Evolutionary conservation across 2,888 invertebrate species (phyloP).

Genomic region (Euspilapteryx auroguttella): DNA sequence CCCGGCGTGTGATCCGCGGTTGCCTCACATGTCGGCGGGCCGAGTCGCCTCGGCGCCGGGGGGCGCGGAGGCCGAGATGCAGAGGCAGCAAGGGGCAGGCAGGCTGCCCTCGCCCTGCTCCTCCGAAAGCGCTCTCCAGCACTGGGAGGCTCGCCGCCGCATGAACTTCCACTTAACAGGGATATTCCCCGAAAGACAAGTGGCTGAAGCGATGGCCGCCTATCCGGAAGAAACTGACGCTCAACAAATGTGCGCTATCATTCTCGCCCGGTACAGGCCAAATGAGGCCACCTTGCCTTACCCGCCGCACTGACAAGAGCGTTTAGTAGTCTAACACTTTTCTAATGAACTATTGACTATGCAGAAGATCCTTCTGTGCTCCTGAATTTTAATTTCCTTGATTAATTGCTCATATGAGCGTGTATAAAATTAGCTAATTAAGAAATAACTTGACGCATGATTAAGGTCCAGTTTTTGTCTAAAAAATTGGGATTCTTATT

Average conservation of each 20-base stretch:
- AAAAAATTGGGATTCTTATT: no score
- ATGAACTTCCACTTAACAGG: constrained; percentile 88
- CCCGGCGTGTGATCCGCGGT: constrained; percentile 75
- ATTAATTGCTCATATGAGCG: no score
- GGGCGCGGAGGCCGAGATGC: constrained; percentile 48
- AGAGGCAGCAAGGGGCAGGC: constrained; percentile 19
- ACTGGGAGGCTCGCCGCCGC: constrained; percentile 71
- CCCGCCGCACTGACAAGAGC: constrained; percentile 9
- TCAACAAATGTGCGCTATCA: constrained; percentile 86
- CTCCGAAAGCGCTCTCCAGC: constrained; percentile 18
- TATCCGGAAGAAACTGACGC: constrained; percentile 90
- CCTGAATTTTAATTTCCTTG: no score
- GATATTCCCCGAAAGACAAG: constrained; percentile 89
- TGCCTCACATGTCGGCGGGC: constrained; percentile 60
- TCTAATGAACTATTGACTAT: no score
- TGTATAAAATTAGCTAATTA: no score
- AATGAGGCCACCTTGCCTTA: constrained; percentile 26
- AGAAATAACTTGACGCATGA: no score
- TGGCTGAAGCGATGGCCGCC: constrained; percentile 83
- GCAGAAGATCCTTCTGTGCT: no score
- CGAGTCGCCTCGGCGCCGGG: constrained; percentile 72
- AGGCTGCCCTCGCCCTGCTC: constrained; percentile 41
- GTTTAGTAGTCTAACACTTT: no score
- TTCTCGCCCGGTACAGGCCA: constrained; percentile 71
- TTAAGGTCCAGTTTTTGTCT: no score